Evolutionary conservation across 1,140 invertebrate species (phyloP).

Genomic region (Stenopsyche tienmushanensis): DNA sequence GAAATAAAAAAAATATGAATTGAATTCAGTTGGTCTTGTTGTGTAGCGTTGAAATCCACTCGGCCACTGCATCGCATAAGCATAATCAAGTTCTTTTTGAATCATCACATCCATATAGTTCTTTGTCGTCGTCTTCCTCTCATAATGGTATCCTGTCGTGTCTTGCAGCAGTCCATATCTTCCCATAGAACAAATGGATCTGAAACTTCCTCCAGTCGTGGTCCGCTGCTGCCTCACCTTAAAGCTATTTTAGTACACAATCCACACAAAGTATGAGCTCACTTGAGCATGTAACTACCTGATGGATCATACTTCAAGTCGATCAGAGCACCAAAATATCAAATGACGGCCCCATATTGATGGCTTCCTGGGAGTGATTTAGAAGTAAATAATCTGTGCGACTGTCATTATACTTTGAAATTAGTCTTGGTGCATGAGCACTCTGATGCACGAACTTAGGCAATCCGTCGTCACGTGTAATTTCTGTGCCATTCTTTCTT

Average conservation of each 20-base stretch:
- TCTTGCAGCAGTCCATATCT: slow-evolving; percentile 3
- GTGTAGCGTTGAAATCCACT: no score
- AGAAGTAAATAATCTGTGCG: slow-evolving; percentile 3
- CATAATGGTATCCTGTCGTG: slow-evolving; percentile 4
- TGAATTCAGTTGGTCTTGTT: no score
- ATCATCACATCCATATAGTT: slow-evolving; percentile 23
- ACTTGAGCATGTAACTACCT: slow-evolving; percentile 39
- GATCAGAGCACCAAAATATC: slow-evolving; percentile 5
- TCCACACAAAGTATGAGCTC: slow-evolving; percentile 19
- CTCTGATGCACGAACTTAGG: no score
- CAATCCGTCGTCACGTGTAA: no score
- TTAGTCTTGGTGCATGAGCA: no score
- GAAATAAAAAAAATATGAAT: no score
- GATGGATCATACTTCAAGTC: slow-evolving; percentile 3
- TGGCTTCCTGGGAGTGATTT: slow-evolving; percentile 24
- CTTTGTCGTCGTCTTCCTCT: slow-evolving; percentile 17
- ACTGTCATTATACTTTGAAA: no score
- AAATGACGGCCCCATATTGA: slow-evolving; percentile 9
- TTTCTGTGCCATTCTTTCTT: no score
- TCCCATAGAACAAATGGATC: slow-evolving; percentile 25
- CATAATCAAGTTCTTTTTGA: slow-evolving; percentile 31
- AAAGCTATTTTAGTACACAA: not conserved
- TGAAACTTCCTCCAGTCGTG: slow-evolving; percentile 36
- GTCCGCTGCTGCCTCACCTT: slow-evolving; percentile 29
- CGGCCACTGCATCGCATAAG: slow-evolving; percentile 5